These are phyloP conservation scores for Hemicrepidius hirtus DNA, from an alignment of 2,888 invertebrate species.

Conservation along the genomic window DNA sequence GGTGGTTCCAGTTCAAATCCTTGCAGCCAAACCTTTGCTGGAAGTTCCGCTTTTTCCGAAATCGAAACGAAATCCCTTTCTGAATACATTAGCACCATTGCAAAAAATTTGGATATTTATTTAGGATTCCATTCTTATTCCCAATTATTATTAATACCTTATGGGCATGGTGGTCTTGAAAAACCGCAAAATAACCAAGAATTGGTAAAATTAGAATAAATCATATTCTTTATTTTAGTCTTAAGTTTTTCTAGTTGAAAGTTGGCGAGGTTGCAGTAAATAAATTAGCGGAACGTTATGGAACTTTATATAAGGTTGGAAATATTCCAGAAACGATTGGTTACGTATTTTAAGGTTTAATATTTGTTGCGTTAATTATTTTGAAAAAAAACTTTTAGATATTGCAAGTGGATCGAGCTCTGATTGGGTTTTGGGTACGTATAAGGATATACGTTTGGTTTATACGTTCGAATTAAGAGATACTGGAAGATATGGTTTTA, in stretches of 20 bases:
- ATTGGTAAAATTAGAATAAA: conserved; percentile 68
- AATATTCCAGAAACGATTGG: conserved; percentile 73
- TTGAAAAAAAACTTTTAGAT: conserved; percentile 70
- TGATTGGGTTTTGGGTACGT: conserved; percentile 83
- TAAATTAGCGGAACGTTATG: conserved; percentile 67
- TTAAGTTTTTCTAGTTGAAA: conserved; percentile 61
- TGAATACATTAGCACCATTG: conserved; percentile 73
- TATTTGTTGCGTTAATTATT: too few species aligned
- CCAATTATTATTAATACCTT: conserved; percentile 79
- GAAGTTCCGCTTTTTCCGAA: conserved; percentile 80
- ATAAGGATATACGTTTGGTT: conserved; percentile 75
- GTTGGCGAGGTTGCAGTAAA: conserved; percentile 66
- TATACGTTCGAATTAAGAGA: conserved; percentile 81
- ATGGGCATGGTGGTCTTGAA: conserved; percentile 75
- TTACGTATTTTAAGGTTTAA: too few species aligned
- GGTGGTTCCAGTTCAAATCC: conserved; percentile 76
- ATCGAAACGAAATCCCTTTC: conserved; percentile 76
- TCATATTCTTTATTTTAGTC: not conserved
- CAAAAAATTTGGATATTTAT: conserved; percentile 75
- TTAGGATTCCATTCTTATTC: conserved; percentile 83
- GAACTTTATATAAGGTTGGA: conserved; percentile 71
- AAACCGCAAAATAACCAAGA: conserved; percentile 75
- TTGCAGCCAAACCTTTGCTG: conserved; percentile 77
- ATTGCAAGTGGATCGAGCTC: conserved; percentile 77
- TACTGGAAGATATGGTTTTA: conserved; percentile 77